phyloP scores from a whole-genome alignment of 92 coral and sea anemone genomes.

The Umimayanthus chanpuru region DNA sequence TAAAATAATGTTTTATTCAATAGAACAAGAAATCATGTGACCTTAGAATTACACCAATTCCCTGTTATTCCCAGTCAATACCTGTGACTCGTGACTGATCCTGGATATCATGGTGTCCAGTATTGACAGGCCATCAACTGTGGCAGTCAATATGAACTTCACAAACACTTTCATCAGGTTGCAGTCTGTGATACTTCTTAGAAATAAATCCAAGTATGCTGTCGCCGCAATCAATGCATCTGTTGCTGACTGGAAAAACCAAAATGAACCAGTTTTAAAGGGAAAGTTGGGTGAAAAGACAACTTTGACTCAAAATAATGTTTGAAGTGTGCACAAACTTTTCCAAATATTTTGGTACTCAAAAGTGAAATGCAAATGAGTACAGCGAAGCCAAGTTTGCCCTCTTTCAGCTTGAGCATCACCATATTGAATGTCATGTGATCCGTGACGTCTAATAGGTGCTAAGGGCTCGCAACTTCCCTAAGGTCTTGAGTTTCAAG shows the following conservation, averaged over 20 bases:
- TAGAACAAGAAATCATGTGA: neutral
- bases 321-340: too few species aligned
- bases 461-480: too few species aligned
- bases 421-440: too few species aligned
- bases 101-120: conserved; percentile 87
- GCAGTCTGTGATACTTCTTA: conserved; percentile 96
- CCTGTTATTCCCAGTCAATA: conserved; percentile 16
- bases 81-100: conserved; percentile 91
- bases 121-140: conserved; percentile 79
- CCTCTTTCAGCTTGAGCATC: too few species aligned
- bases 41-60: neutral
- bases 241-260: conserved; percentile 70
- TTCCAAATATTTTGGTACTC: too few species aligned
- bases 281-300: too few species aligned
- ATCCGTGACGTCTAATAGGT: too few species aligned
- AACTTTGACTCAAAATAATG: too few species aligned
- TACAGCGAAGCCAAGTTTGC: too few species aligned
- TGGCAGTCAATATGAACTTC: conserved; percentile 82
- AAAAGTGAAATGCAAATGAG: too few species aligned
- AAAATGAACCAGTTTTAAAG: neutral
- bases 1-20: neutral
- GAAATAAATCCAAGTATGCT: conserved; percentile 88
- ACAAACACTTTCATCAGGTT: conserved; percentile 92
- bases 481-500: too few species aligned
- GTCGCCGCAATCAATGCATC: conserved; percentile 97